Base-by-base conservation (phyloP, 2,113 vertebrate genomes). In the Peromyscus polionotus region DNA sequence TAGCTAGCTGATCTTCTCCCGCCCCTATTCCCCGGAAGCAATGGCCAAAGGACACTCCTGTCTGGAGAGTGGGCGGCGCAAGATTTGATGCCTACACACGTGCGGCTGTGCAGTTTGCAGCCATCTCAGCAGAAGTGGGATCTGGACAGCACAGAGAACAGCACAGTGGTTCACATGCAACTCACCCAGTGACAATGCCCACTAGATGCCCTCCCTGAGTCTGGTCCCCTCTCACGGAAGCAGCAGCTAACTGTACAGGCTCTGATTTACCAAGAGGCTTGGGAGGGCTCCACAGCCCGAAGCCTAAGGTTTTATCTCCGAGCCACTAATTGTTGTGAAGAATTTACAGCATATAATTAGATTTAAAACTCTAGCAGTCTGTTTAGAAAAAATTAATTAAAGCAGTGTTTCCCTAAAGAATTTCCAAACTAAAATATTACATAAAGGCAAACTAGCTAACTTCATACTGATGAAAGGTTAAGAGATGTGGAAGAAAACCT, bases 381-480 rank as follows among this genome's bases (percentile, higher is more conserved):
- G 45, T 33, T 96, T 63, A 79, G 75, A 65, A 93, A 83, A 33
- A n/a, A 42, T 28, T 5, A 77, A 85, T 68, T 80, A 95, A 90
- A 90, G n/a, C 28, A 94, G 73, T n/a, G 67, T 59, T 87, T 94
- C 19, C 75, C 57, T 68, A 19, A 59, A 79, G 42, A 72, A 33
- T 90, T 83, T 97, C 84, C 95, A 96, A 97, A 95, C 96, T 75
- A 93, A 97, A 97, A 84, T n/a, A 73, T 75, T 90, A 92, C 5
- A 31, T 61, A 63, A 73, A 96, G 51, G 95, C 94, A 24, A 97
- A 91, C 9, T 42, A 87, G 90, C 68, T 86, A 72, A 63, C 51
- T 36, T 88, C 84, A 42, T 17, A 67, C 97, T 4, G 59, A 84
- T 51, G 57, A 79, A 51, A 97, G 73, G 88, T 63, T 88, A 84